phyloP scores from a whole-genome alignment of 1,140 invertebrate species.

The Orchestia grillus region DNA sequence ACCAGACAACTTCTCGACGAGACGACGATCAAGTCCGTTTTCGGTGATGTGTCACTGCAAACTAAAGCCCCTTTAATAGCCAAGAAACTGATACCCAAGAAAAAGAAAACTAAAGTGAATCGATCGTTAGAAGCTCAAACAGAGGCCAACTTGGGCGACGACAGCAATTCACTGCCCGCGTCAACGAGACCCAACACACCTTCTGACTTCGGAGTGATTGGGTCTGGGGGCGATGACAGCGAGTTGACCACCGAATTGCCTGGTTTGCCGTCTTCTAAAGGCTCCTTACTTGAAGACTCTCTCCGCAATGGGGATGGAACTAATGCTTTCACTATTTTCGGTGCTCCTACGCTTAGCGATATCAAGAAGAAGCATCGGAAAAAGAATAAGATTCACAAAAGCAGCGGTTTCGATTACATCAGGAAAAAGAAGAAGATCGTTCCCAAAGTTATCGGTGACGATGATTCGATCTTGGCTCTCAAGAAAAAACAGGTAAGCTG shows the following conservation, averaged over 20 bases:
- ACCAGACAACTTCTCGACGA: conserved; percentile 82
- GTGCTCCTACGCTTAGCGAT: neutral
- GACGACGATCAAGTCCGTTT: conserved; percentile 77
- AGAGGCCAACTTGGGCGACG: conserved; percentile 59
- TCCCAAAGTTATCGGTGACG: conserved; percentile 58
- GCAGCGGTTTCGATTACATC: conserved; percentile 88
- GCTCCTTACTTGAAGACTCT: neutral
- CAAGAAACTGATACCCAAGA: conserved; percentile 39
- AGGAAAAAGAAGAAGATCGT: conserved; percentile 83
- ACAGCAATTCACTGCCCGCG: conserved; percentile 53
- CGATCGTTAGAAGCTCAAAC: conserved; percentile 68
- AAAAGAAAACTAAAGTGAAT: conserved; percentile 64
- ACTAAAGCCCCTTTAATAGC: conserved; percentile 57
- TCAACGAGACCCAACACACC: conserved; percentile 61
- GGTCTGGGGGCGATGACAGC: conserved; percentile 73
- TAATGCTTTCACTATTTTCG: conserved; percentile 36
- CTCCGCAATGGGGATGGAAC: conserved; percentile 14
- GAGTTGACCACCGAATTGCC: conserved; percentile 64
- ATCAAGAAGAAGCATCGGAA: conserved; percentile 63
- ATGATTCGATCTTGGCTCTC: conserved; percentile 60
- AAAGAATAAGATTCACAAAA: conserved; percentile 75
- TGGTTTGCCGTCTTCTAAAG: neutral
- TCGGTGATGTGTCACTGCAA: conserved; percentile 66
- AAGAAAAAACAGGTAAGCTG: conserved; percentile 32
- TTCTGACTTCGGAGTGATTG: conserved; percentile 67